A percentile compares a stretch with the other conserved stretches of the same genome.
These are phyloP conservation scores for Bombycilla garrulus DNA, from an alignment of 2,113 vertebrate species.

Conservation along the genomic window DNA sequence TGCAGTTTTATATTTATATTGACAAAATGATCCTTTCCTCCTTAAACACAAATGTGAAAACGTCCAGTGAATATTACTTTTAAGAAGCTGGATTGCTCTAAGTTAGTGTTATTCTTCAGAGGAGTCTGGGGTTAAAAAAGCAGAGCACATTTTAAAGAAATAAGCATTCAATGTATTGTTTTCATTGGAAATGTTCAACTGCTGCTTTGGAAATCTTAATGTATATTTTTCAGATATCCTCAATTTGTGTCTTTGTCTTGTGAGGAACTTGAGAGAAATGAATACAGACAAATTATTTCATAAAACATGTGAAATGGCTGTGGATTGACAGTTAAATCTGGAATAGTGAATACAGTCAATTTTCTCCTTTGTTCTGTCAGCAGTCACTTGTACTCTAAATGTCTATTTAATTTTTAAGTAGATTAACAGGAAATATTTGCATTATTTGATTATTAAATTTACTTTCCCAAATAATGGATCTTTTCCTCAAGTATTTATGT, in stretches of 20 bases:
- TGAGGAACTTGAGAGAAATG: slow-evolving; percentile 1
- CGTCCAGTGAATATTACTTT: not conserved
- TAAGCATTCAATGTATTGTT: not conserved
- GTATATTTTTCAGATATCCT: slow-evolving; percentile 21
- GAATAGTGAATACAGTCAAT: slow-evolving; percentile 46
- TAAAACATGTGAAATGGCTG: slow-evolving; percentile 26
- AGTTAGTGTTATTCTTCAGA: not conserved
- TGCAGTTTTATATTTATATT: not conserved
- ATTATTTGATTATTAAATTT: slow-evolving; percentile 36
- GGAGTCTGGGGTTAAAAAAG: not conserved
- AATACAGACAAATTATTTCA: slow-evolving; percentile 48
- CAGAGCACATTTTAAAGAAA: not conserved
- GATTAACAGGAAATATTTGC: slow-evolving; percentile 22
- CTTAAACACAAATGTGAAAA: not conserved
- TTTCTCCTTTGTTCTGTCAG: slow-evolving; percentile 57
- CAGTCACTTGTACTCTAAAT: slow-evolving; percentile 45
- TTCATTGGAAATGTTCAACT: not conserved
- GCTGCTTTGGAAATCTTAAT: not conserved
- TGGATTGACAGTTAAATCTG: slow-evolving; percentile 48
- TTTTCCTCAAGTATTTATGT: slow-evolving; percentile 36
- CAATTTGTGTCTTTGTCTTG: slow-evolving; percentile 48
- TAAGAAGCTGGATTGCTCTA: not conserved
- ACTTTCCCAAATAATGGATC: slow-evolving; percentile 38
- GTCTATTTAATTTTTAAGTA: slow-evolving; percentile 55
- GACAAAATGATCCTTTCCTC: not conserved